Base-by-base conservation (phyloP, 2,113 vertebrate species). In the Artemisiospiza belli region DNA sequence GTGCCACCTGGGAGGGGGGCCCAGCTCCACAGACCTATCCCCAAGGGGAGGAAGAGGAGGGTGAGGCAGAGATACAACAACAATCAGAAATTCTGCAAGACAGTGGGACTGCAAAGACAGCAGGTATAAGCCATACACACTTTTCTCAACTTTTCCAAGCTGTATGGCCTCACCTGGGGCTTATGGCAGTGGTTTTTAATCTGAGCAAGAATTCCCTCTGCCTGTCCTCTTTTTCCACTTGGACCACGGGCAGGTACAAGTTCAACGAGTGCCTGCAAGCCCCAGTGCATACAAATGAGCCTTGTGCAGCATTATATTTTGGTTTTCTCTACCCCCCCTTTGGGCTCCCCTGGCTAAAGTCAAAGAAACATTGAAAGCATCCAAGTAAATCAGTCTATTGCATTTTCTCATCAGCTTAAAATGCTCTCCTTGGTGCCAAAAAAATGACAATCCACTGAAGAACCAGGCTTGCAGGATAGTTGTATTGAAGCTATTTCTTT, bases 321-420 rank as follows among this genome's bases (percentile, higher is more conserved):
- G 83, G 30, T 41, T 92, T 79, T 86, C 64, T 85, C 81, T 85
- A 70, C 78, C 73, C 68, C 55, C 12, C 3, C 46, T 87, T 85
- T 22, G 77, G 87, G 86, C 77, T 95, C 94, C 81, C 59, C 81
- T 90, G 72, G 78, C 93, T 95, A 49, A 96, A 97, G 72, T 90
- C 92, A 95, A 94, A 88, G 94, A 89, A 89, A 92, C 39, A 72
- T 81, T 86, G 84, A 96, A 95, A 93, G 92, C 90, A 94, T 95
- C 95, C 90, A 96, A 97, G 66, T 90, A 96, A 96, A 96, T 93
- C 91, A 95, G 92, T 67, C 95, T 77, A 37, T 91, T 92, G 73
- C 88, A 46, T 89, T 94, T 95, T 93, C 96, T 96, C 92, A 95
- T 87, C 87, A 82, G 84, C 37, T 94, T 95, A 86, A 96, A 96